Base-by-base conservation (phyloP, 2,888 invertebrate species). In the Helobdella robusta region DNA sequence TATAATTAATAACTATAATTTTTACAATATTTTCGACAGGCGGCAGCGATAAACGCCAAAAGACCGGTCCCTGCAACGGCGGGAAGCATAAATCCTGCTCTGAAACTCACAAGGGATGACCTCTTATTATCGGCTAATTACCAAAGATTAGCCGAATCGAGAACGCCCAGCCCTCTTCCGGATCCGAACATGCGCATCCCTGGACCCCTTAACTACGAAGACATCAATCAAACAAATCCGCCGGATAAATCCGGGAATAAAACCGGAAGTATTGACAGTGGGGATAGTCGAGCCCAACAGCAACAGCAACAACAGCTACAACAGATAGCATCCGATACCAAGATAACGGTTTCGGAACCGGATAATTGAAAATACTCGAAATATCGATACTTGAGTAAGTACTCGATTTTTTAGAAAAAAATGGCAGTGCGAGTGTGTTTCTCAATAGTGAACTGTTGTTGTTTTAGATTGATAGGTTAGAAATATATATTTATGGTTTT, bases 61-160 rank as follows among this genome's bases (percentile, higher is more conserved):
- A 73, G 74, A 34, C 28, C 59, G 28, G 66, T 44, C 0, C 64
- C 48, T 2, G 52, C 50, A 25, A 69, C 70, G 25, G 74, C 74
- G 59, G 76, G 76, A n/a, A 71, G 76, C 69, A 75, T 78, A 56
- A 77, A 78, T 70, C 77, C 77, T 2, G 76, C 77, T 20, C 70
- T 78, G 59, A 77, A 77, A 66, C 75, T 77, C 66, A 77, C 76
- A 23, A 72, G 73, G 50, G 76, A 76, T 18, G 75, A 75, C 64
- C 67, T 75, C 35, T 61, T 73, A 34, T 52, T 66, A 44, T 44
- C 64, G 3, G 48, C 64, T 20, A 64, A 66, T 34, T 66, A 66
- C 40, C 36, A 59, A 36, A 35, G 48, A 2, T 46, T 66, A n/a
- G 63, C 64, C 28, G 66, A 66, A 44, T 66, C 66, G 28, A 58